These are phyloP conservation scores for Caerostris darwini DNA, from an alignment of 1,140 invertebrate species.

Conservation along the genomic window DNA sequence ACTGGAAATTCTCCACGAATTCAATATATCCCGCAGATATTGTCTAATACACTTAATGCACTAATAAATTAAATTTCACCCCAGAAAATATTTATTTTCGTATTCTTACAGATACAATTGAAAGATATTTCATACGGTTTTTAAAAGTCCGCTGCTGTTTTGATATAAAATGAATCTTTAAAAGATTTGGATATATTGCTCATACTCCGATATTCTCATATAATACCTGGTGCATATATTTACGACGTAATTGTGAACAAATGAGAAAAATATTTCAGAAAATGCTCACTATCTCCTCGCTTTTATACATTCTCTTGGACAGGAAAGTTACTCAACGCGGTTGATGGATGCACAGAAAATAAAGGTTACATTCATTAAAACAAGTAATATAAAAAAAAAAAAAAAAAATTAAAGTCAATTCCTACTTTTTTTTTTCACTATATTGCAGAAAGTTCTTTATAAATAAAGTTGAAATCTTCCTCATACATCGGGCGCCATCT, in stretches of 20 bases:
- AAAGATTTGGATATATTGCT: conserved; percentile 65
- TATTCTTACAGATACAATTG: conserved; percentile 29
- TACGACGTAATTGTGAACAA: conserved; percentile 39
- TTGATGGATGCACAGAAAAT: neutral
- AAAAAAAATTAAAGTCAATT: too few relatives aligned
- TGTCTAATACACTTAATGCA: conserved; percentile 6
- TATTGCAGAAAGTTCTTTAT: too few relatives aligned
- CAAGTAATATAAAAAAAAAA: too few relatives aligned
- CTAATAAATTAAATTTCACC: conserved; percentile 62
- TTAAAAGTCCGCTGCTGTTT: conserved; percentile 50
- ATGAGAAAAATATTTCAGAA: conserved; percentile 31
- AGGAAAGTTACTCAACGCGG: neutral
- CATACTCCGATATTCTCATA: conserved; percentile 20
- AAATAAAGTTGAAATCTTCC: too few relatives aligned
- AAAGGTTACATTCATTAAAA: too few relatives aligned
- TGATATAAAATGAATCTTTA: conserved; percentile 65
- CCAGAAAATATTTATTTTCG: conserved; percentile 71
- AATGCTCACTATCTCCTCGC: conserved; percentile 56
- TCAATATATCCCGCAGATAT: neutral
- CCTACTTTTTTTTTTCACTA: too few relatives aligned
- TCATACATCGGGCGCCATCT: too few relatives aligned
- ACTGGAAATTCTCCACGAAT: neutral
- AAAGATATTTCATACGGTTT: conserved; percentile 69
- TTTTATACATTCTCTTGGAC: conserved; percentile 52
- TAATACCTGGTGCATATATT: conserved; percentile 62